Conservation (phyloP, 2,797 vertebrate genomes). For the Zenarchopterus dispar region DNA sequence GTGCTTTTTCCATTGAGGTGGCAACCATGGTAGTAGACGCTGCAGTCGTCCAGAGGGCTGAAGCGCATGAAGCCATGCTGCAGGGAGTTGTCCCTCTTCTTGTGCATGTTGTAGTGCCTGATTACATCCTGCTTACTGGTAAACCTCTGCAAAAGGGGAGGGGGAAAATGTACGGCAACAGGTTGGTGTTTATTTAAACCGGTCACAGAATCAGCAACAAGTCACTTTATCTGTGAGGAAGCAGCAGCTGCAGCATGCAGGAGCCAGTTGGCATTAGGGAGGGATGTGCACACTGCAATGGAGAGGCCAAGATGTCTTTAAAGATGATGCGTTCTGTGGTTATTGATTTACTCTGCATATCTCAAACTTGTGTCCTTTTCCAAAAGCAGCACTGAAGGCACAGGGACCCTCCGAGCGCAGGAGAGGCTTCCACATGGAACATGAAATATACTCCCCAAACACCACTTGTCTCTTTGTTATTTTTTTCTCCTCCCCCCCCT, state of each 20-base stretch:
- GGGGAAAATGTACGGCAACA: slow-evolving; percentile 75
- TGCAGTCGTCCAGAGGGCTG: slow-evolving; percentile 99
- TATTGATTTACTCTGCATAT: slow-evolving; percentile 74
- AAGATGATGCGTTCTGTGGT: slow-evolving; percentile 57
- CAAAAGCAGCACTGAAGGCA: slow-evolving; percentile 47
- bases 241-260: slow-evolving; percentile 81
- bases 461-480: slow-evolving; percentile 20
- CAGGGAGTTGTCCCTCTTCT: slow-evolving; percentile 98
- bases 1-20: slow-evolving; percentile 99
- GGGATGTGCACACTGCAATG: slow-evolving; percentile 57
- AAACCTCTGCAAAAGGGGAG: slow-evolving; percentile 90
- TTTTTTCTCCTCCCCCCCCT: slow-evolving; percentile 25
- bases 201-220: slow-evolving; percentile 81
- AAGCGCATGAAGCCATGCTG: slow-evolving; percentile 99
- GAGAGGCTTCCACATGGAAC: slow-evolving; percentile 41
- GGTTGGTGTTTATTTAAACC: slow-evolving; percentile 80
- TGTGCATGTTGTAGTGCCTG: slow-evolving; percentile 99
- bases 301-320: slow-evolving; percentile 62
- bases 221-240: slow-evolving; percentile 82
- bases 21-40: slow-evolving; percentile 98
- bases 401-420: slow-evolving; percentile 21
- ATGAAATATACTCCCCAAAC: slow-evolving; percentile 33
- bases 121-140: slow-evolving; percentile 99
- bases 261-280: slow-evolving; percentile 77
- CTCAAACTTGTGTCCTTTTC: slow-evolving; percentile 53